Base-by-base conservation (phyloP, 2,113 vertebrate species). In the Buteo buteo region DNA sequence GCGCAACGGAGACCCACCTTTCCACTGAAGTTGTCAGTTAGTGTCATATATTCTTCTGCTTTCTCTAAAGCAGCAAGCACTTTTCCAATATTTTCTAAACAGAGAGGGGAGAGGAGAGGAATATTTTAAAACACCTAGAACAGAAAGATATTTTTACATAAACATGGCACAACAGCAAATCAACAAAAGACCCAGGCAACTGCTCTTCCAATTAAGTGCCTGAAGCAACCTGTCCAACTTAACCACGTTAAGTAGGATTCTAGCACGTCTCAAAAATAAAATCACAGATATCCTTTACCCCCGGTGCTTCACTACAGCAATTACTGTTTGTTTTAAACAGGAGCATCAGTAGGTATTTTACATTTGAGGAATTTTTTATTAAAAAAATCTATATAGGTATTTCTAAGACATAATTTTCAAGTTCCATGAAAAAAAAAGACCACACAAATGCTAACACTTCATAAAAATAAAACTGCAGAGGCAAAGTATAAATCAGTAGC, bases 11-110 rank as follows among this genome's bases (percentile, higher is more conserved):
- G 47, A 76, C 52, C 15, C 97, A 99, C 99, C 98, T 99, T 99
- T 62, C 99, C 99, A 67, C 64, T 98, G 96, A 99, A 99, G 94
- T 82, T 97, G 32, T 97, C 97, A 0, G 99, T 98, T 83, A 97
- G 98, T 70, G 98, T 96, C 99, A 99, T 98, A 62, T 98, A 99
- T 4, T 98, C 98, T 92, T 99, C 99, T 83, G 99, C 99, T 90
- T 98, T 99, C 96, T 98, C 98, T 29, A 99, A 95, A 81, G 99
- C 99, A 91, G 97, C 86, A 71, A 99, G 97, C 76, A 99, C 96
- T 95, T 98, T 99, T 52, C 96, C 98, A 74, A 98, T 76, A 83
- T 98, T 98, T 98, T 97, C 95, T 96, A 25, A 81, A 70, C 65
- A 78, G 13, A 52, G 38, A 79, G 28, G 28, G 38, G 19, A 18